Conservation (phyloP, 2,797 vertebrate genomes). For the Notoglanidium macrostoma region DNA sequence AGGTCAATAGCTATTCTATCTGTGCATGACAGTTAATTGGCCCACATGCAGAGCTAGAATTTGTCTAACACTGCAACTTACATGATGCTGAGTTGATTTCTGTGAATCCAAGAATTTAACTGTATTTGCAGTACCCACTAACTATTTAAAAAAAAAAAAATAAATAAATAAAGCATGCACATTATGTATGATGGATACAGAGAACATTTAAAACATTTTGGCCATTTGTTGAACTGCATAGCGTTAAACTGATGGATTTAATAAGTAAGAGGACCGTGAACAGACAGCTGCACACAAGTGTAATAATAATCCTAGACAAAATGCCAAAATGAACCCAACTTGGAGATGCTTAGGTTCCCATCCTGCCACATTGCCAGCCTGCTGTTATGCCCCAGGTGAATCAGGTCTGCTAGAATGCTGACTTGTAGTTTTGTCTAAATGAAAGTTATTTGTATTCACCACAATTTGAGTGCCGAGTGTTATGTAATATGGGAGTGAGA, state of each 20-base stretch:
- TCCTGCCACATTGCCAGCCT: constrained; percentile 69
- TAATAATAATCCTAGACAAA: constrained; percentile 6
- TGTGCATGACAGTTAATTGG: constrained; percentile 69
- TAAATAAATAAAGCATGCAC: no score
- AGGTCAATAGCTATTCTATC: constrained; percentile 71
- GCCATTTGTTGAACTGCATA: constrained; percentile 33
- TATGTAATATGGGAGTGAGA: constrained; percentile 3
- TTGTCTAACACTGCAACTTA: constrained; percentile 62
- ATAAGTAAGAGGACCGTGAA: constrained; percentile 50
- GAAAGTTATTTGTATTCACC: background rate
- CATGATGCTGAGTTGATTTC: constrained; percentile 52
- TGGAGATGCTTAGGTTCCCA: constrained; percentile 15
- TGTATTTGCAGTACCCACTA: constrained; percentile 4
- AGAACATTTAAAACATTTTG: constrained; percentile 15
- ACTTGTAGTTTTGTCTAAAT: constrained; percentile 12
- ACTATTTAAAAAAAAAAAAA: constrained; percentile 34
- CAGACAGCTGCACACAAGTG: constrained; percentile 5
- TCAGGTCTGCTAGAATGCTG: background rate
- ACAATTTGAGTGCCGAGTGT: background rate
- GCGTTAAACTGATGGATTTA: constrained; percentile 41
- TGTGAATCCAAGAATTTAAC: constrained; percentile 23
- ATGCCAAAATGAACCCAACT: constrained; percentile 12
- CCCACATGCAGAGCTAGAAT: constrained; percentile 67
- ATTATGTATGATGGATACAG: background rate
- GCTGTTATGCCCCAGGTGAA: constrained; percentile 71